These are phyloP conservation scores for Ophion obscuratus DNA, from an alignment of 2,888 invertebrate species.

Conservation along the genomic window DNA sequence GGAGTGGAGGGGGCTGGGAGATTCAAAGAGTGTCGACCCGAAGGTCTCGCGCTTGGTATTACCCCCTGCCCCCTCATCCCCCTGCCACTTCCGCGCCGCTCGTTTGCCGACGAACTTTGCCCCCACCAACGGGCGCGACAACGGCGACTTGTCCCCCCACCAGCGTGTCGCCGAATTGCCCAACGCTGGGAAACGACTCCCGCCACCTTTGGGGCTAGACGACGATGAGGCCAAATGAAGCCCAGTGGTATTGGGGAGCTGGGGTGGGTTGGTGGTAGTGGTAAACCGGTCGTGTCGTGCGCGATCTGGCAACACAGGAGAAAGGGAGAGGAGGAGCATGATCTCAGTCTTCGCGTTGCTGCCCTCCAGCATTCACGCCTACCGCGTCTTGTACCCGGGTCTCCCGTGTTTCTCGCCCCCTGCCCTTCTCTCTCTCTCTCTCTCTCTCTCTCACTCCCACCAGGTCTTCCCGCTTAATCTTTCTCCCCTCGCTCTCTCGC, in stretches of 20 bases:
- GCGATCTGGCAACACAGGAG: slow-evolving; percentile 72
- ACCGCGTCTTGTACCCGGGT: slow-evolving; percentile 79
- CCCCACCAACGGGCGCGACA: slow-evolving; percentile 25
- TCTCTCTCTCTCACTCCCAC: slow-evolving; percentile 64
- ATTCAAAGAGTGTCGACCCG: slow-evolving; percentile 34
- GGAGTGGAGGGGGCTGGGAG: slow-evolving; percentile 77
- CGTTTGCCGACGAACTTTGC: slow-evolving; percentile 2
- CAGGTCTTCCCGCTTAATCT: slow-evolving; percentile 37
- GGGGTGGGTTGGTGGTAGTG: background rate
- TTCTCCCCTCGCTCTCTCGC: slow-evolving; percentile 24
- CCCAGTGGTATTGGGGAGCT: background rate
- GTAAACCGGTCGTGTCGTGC: slow-evolving; percentile 56
- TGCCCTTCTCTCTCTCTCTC: slow-evolving; percentile 67
- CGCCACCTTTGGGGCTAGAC: slow-evolving; percentile 39
- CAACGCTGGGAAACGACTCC: slow-evolving; percentile 52
- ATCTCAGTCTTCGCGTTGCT: slow-evolving; percentile 82
- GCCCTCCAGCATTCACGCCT: slow-evolving; percentile 84
- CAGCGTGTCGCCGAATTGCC: slow-evolving; percentile 17
- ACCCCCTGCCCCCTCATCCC: slow-evolving; percentile 29
- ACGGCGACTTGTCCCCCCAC: slow-evolving; percentile 28
- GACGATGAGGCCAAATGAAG: slow-evolving; percentile 39
- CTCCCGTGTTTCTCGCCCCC: slow-evolving; percentile 56
- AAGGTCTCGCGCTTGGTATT: slow-evolving; percentile 16
- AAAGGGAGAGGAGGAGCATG: slow-evolving; percentile 81
- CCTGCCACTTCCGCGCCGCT: no score